phyloP scores from a whole-genome alignment of 1,140 invertebrate species.

The Drosophila sproati region DNA sequence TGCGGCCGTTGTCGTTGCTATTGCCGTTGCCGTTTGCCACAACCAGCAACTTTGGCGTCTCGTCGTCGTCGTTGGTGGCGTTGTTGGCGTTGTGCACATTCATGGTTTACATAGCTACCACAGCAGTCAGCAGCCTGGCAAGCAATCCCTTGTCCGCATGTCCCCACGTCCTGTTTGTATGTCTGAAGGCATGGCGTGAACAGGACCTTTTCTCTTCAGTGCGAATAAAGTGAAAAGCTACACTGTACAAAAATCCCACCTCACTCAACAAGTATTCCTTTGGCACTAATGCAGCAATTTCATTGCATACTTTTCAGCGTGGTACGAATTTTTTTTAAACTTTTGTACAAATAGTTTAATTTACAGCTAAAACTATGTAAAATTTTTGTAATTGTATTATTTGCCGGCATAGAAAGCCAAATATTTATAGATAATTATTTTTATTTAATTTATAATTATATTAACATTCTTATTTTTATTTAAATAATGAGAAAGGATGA shows the following conservation, averaged over 20 bases:
- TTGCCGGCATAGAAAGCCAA: too few relatives aligned
- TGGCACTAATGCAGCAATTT: background rate
- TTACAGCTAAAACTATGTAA: background rate
- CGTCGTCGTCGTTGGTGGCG: constrained; percentile 27
- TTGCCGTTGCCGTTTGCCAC: constrained; percentile 52
- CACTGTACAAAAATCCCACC: constrained; percentile 52
- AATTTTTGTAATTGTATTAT: too few relatives aligned
- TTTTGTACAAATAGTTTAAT: background rate
- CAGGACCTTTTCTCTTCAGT: constrained; percentile 49
- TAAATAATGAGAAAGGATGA: too few relatives aligned
- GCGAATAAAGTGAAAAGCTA: constrained; percentile 71
- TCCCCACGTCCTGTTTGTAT: constrained; percentile 65
- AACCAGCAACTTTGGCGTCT: constrained; percentile 73
- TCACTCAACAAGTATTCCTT: constrained; percentile 23
- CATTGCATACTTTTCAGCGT: constrained; percentile 28
- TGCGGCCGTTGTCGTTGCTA: constrained; percentile 52
- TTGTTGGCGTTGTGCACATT: constrained; percentile 56
- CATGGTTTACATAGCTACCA: constrained; percentile 74
- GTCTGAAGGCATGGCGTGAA: constrained; percentile 66
- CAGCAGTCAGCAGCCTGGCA: constrained; percentile 36
- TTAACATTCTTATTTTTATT: too few relatives aligned
- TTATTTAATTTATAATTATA: too few relatives aligned
- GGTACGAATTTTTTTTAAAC: background rate
- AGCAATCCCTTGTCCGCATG: constrained; percentile 42
- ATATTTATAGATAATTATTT: too few relatives aligned